Evolutionary conservation across 2,888 invertebrate genomes (phyloP), one percentile per base, ranked within the genome.

Genomic region (Synergus japonicus): DNA sequence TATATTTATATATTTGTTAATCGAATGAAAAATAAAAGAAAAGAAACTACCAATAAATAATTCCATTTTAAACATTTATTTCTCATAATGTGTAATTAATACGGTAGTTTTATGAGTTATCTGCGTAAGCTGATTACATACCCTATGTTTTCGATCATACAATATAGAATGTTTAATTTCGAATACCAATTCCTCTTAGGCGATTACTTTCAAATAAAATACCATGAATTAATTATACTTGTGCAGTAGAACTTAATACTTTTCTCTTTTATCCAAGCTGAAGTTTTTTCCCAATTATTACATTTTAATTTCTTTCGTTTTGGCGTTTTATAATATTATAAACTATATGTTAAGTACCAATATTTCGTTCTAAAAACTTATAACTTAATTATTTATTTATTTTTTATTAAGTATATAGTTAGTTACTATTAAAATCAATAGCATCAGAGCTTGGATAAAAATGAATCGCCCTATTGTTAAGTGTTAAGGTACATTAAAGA

Each of bases 201-300:
- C 73, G 41, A 73, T 54, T 73, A 73, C 29, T 73, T 73, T 73
- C 54, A 58, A 73, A 73, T 54, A 73, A 54, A 73, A n/a, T 69
- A 46, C 46, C 46, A 69, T 43, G 37, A 65, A 65, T 66, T 46
- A 37, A 29, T 69, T n/a, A 41, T 41, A 15, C 37, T n/a, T 73
- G 54, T 73, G n/a, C n/a, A n/a, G 37, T 73, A 73, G 12, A 37
- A 29, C 29, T 29, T 29, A 22, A 22, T 22, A 73, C n/a, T n/a
- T 69, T 29, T 73, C 54, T 8, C 37, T 2, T 54, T 73, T 73
- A 73, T 73, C 73, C 54, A 73, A 73, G 54, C 49, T n/a, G 15
- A 5, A 9, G n/a, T 10, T 29, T n/a, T 8, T 29, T n/a, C 41
- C 29, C 4, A 15, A 10, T 54, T 37, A 41, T n/a, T n/a, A n/a